Base-by-base conservation (phyloP, 2,113 vertebrate genomes). In the Toxostoma redivivum region DNA sequence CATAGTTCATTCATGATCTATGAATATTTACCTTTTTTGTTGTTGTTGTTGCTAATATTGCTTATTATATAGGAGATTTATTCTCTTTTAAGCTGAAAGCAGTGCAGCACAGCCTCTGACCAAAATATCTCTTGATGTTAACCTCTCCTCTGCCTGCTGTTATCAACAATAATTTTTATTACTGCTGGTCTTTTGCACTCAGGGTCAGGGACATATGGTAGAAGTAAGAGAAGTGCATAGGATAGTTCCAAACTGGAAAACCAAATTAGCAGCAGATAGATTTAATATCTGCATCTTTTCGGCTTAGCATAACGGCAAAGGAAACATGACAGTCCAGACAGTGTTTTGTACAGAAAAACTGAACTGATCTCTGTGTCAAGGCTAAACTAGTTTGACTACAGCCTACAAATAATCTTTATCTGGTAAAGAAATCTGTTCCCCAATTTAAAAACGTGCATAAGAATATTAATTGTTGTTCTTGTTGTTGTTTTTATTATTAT, bases 1-100 rank as follows among this genome's bases (percentile, higher is more conserved):
- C 56, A 78, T 48, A 91, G 71, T 44, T 91, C 56, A 60, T n/a
- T 38, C 40, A 53, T 90, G 51, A 93, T 37, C 62, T 66, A 81
- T 66, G 53, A 73, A 33, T 50, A 27, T 81, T 94, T 76, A 64
- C 35, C 44, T 40, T 48, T 81, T 60, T 27, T 77, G n/a, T n/a
- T n/a, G n/a, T n/a, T n/a, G n/a, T 31, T 76, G 22, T 35, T 77
- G 27, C 44, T 93, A 88, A 94, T 81, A 44, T 7, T 67, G 40
- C 24, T 80, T 92, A 87, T 76, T 76, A 78, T 47, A 33, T 17
- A 18, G 28, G 20, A 90, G 48, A 56, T 54, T 38, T 64, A 48
- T 86, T 83, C 6, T 58, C 84, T 73, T 48, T 33, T 58, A 78
- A 92, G 20, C 12, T 37, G n/a, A 85, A 45, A 58, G 10, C 48